Base-by-base conservation (phyloP, 2,113 vertebrate genomes). In the Hippocampus abdominalis region DNA sequence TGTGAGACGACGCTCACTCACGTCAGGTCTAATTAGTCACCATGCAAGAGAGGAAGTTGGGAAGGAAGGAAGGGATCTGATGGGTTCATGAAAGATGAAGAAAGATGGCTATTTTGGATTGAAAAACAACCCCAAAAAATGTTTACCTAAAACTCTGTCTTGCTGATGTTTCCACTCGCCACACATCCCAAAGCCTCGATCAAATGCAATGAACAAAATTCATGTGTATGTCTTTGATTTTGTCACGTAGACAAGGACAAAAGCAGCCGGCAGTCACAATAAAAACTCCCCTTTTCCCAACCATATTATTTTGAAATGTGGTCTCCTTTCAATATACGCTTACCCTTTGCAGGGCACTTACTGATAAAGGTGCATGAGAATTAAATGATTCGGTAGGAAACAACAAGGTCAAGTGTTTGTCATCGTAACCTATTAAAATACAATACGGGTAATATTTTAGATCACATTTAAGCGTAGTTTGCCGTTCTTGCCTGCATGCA, bases 271-370 rank as follows among this genome's bases (percentile, higher is more conserved):
- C 61, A 53, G 57, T 60, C 79, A 78, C 75, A 78, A 66, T 64
- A 70, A 89, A 82, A 72, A 72, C 76, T 81, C 59, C 69, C 61
- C 64, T 77, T 86, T 86, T 82, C 68, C 74, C 77, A 73, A 16
- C 48, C 77, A 40, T 75, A 75, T 77, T 63, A 70, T 77, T 73
- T 32, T 65, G 61, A n/a, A 75, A 64, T 62, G 21, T 23, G 29
- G 44, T 64, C 64, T 39, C 73, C 32, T 16, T 2, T 18, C 57
- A 60, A 18, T 32, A 32, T 60, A 29, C 1, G 11, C 11, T 57
- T 4, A 57, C 10, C 54, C 54, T 57, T 57, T 13, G 27, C 23
- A 27, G 23, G 54, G 54, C 23, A 15, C 25, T 60, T 60, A 29
- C 27, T 32, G 57, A 60, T 20, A 32, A 57, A 57, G 1, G n/a